Conservation (phyloP, 2,888 invertebrate species). For the Pardosa pseudoannulata region DNA sequence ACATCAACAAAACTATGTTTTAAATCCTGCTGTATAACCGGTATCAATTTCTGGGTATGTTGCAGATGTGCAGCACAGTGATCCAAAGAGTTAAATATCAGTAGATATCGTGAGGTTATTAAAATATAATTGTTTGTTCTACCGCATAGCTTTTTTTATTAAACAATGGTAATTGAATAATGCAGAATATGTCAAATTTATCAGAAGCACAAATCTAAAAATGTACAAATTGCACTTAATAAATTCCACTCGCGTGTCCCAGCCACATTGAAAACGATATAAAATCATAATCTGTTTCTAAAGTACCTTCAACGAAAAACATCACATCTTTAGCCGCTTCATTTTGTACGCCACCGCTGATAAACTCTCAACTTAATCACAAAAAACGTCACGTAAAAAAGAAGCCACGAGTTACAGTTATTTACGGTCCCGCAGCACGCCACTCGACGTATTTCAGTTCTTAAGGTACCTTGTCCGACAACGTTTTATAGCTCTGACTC, state of each 20-base stretch:
- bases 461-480: conserved; percentile 5
- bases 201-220: no score
- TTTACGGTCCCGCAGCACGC: conserved; percentile 62
- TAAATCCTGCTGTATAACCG: no score
- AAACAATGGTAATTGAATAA: no score
- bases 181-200: no score
- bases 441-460: conserved; percentile 24
- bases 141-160: no score
- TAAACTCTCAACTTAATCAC: conserved; percentile 60
- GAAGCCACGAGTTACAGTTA: conserved; percentile 29
- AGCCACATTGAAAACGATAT: conserved; percentile 45
- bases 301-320: conserved; percentile 23
- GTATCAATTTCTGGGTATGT: no score
- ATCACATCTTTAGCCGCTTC: conserved; percentile 53
- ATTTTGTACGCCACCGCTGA: conserved; percentile 48
- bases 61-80: no score
- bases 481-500: conserved; percentile 13
- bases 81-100: no score
- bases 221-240: no score
- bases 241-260: conserved; percentile 25
- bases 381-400: conserved; percentile 44
- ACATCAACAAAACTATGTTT: no score
- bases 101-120: no score
- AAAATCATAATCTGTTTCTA: conserved; percentile 39
- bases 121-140: no score